Evolutionary conservation across 2,113 vertebrate species (phyloP), one percentile per base, ranked within the genome.

Genomic region (Thomomys bottae): DNA sequence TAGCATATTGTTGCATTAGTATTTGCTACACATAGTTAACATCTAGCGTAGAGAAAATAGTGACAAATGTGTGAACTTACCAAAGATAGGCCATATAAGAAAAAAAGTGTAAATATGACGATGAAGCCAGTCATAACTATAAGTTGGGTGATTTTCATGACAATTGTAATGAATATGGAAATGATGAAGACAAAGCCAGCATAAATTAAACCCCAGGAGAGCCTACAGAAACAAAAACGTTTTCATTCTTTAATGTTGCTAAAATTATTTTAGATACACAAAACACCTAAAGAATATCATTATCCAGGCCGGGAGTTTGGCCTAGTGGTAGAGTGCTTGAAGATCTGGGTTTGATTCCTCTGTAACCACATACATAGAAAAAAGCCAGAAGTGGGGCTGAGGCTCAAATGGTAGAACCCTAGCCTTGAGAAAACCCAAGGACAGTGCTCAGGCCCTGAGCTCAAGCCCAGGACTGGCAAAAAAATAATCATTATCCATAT

Each of bases 121-220:
- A 94, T 57, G 93, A 98, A 98, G 83, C 97, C 97, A 28, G 97
- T 97, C 93, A 77, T n/a, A 36, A 64, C 3, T 79, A 98, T 84
- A 42, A n/a, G 14, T 0, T 95, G 5, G 2, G 0, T 0, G 79
- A 93, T 28, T 87, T n/a, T 90, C 68, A 95, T 0, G 0, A 96
- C 3, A 72, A 91, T 42, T 0, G 97, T 42, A 88, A 98, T 90
- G 86, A 96, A 73, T 88, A 96, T 92, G 84, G 97, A 97, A 88
- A 95, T 15, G 78, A 97, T 45, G 66, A 95, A 86, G 93, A 97
- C 94, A 0, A 97, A 97, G 0, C 83, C 8, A 8, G 88, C 91
- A 38, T 98, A 98, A 24, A 96, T 88, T 90, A 97, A 84, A 73
- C 97, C 96, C 96, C 97, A 98, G 93, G 98, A 98, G 18, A 98